A percentile compares a stretch with the other conserved stretches of the same genome.
phyloP scores from a whole-genome alignment of 1,140 invertebrate genomes.

The Drosophila sturtevanti region DNA sequence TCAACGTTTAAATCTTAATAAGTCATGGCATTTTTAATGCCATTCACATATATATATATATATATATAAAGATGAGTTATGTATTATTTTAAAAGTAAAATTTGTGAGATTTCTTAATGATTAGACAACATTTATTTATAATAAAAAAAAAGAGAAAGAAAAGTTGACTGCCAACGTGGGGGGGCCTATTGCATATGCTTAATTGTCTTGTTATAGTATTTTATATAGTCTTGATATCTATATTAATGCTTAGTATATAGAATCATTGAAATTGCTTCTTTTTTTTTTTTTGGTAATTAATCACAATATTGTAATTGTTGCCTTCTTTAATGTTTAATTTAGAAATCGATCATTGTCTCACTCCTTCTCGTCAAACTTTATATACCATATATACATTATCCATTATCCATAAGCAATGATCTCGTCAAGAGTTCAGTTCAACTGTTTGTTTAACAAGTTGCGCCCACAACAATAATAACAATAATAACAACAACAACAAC shows the following conservation, averaged over 20 bases:
- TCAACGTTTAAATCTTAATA: constrained; percentile 37
- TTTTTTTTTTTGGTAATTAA: too few relatives aligned
- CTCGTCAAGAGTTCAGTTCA: constrained; percentile 6
- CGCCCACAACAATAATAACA: constrained; percentile 3
- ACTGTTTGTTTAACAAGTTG: constrained; percentile 14
- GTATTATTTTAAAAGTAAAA: too few relatives aligned
- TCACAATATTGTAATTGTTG: too few relatives aligned
- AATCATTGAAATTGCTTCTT: too few relatives aligned
- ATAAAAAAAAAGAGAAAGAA: not conserved
- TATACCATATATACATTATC: not conserved
- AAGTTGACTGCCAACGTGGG: not conserved
- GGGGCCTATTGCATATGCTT: not conserved
- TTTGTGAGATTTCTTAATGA: too few relatives aligned
- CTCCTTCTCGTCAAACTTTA: not conserved
- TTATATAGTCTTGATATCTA: too few relatives aligned
- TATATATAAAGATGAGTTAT: not conserved
- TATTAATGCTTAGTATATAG: not conserved
- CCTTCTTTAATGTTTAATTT: too few relatives aligned
- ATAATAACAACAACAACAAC: not conserved
- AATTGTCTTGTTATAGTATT: too few relatives aligned
- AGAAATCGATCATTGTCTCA: not conserved
- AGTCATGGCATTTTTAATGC: constrained; percentile 38
- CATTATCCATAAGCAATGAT: not conserved
- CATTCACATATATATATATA: not conserved
- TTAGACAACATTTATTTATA: too few relatives aligned